Evolutionary conservation across 2,113 vertebrate genomes (phyloP).

Genomic region (Theristicus caerulescens): DNA sequence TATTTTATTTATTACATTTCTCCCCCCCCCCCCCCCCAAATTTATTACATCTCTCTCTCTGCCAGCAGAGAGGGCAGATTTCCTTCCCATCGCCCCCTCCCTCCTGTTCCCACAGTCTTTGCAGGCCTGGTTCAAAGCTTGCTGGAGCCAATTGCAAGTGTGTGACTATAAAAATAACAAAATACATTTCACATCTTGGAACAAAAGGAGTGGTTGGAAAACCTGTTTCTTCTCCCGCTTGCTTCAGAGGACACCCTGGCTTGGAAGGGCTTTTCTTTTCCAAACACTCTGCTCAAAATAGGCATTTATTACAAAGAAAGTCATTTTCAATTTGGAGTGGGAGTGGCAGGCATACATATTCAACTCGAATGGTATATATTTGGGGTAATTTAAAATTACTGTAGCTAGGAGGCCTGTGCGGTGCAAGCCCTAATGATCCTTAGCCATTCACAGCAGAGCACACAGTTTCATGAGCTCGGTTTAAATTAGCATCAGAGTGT

Average conservation of each 20-base stretch:
- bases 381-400: neutral
- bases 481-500: neutral
- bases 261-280: conserved; percentile 33
- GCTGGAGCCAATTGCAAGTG: neutral
- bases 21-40: accelerated
- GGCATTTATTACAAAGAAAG: neutral
- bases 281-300: neutral
- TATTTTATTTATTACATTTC: neutral
- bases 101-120: neutral
- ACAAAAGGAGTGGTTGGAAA: neutral
- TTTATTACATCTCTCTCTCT: neutral
- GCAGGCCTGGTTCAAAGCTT: neutral
- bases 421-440: neutral
- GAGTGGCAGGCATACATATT: neutral
- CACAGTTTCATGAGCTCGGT: neutral
- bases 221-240: neutral
- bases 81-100: neutral
- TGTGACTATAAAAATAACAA: neutral
- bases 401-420: neutral
- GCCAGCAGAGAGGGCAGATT: neutral
- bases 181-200: neutral
- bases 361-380: neutral
- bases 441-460: neutral
- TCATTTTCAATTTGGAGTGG: neutral
- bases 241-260: conserved; percentile 1